Percentiles rank a stretch among this genome's conserved stretches.
These are phyloP conservation scores for Orthosia incerta DNA, from an alignment of 2,888 invertebrate genomes.

Conservation along the genomic window DNA sequence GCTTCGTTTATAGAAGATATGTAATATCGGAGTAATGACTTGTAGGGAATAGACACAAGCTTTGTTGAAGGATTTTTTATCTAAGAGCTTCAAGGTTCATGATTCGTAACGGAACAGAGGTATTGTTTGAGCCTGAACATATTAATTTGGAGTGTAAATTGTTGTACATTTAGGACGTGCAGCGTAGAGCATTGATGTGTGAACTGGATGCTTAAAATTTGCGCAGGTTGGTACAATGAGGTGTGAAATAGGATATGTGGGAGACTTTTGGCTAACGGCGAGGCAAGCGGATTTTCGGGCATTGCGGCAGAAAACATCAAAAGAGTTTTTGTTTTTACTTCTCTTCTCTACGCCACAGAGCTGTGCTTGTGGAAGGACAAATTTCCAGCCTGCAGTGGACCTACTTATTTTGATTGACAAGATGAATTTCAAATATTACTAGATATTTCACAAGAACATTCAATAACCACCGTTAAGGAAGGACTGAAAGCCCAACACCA, in stretches of 20 bases:
- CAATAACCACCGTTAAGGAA: background rate
- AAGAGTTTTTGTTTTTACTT: background rate
- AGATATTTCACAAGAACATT: too few species aligned
- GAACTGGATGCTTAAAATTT: background rate
- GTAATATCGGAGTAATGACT: slow-evolving; percentile 51
- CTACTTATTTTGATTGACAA: background rate
- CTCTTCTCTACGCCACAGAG: background rate
- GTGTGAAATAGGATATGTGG: background rate
- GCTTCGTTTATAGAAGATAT: slow-evolving; percentile 41
- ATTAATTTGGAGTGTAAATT: background rate
- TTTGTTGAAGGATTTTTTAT: slow-evolving; percentile 4
- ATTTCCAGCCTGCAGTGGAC: too few species aligned
- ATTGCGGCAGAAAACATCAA: too few species aligned
- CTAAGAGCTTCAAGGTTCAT: slow-evolving; percentile 12
- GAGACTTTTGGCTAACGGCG: too few species aligned
- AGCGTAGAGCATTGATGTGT: background rate
- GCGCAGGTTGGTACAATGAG: background rate
- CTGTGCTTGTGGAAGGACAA: background rate
- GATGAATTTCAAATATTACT: too few species aligned
- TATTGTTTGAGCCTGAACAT: slow-evolving; percentile 16
- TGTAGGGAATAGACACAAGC: too few species aligned
- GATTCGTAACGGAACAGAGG: slow-evolving; percentile 20
- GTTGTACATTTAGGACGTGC: background rate
- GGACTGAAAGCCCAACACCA: background rate
- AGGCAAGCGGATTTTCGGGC: too few species aligned